Evolutionary conservation across 2,888 invertebrate genomes (phyloP).

Genomic region (Octonoba sinensis): DNA sequence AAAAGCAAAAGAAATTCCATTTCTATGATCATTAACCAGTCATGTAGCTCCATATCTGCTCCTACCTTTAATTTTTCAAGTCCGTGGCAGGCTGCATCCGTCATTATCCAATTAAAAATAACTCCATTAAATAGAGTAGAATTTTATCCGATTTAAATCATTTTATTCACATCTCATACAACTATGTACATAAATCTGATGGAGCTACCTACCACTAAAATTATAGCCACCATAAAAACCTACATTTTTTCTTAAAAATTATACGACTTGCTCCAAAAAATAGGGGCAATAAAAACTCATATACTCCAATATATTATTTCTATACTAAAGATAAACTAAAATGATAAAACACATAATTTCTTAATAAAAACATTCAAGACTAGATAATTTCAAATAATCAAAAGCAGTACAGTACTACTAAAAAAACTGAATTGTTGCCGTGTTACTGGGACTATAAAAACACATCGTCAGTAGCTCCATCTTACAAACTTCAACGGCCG

Average conservation of each 20-base stretch:
- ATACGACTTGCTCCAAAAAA: slow-evolving; percentile 13
- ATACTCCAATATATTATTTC: slow-evolving; percentile 41
- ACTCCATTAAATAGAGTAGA: not conserved
- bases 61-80: not conserved
- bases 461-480: slow-evolving; percentile 61
- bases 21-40: no score
- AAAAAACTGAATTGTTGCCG: slow-evolving; percentile 38
- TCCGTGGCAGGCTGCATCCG: not conserved
- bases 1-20: no score
- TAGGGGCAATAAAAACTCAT: slow-evolving; percentile 36
- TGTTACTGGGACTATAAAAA: slow-evolving; percentile 64
- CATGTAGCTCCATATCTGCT: not conserved
- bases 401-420: slow-evolving; percentile 47
- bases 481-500: slow-evolving; percentile 37
- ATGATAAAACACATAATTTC: slow-evolving; percentile 37
- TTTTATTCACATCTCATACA: slow-evolving; percentile 57
- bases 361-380: slow-evolving; percentile 57
- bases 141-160: slow-evolving; percentile 33
- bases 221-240: slow-evolving; percentile 55
- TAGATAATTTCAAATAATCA: slow-evolving; percentile 55
- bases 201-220: slow-evolving; percentile 64
- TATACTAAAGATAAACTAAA: slow-evolving; percentile 38
- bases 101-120: not conserved
- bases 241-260: slow-evolving; percentile 15
- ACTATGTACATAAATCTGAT: slow-evolving; percentile 59